Evolutionary conservation across 2,113 vertebrate species (phyloP).

Genomic region (Sturnira hondurensis): DNA sequence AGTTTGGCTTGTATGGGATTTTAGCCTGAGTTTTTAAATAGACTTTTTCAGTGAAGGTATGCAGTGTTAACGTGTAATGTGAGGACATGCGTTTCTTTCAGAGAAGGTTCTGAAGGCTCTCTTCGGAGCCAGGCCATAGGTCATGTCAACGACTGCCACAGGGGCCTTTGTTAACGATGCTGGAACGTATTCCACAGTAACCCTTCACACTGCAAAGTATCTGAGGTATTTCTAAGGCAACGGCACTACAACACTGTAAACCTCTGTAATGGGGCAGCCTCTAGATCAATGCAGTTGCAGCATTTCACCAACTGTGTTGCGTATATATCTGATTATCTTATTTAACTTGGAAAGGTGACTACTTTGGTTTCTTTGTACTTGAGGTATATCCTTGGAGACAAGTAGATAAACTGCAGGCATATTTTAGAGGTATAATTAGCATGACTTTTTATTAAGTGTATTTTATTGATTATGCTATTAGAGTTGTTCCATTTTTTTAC

Average conservation of each 20-base stretch:
- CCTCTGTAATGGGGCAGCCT: background rate
- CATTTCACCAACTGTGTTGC: background rate
- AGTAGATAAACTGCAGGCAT: background rate
- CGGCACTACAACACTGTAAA: background rate
- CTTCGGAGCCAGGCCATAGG: background rate
- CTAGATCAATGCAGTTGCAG: background rate
- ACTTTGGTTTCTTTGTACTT: conserved; percentile 38
- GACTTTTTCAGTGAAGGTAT: background rate
- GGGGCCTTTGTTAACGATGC: background rate
- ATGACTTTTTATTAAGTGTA: background rate
- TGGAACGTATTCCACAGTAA: background rate
- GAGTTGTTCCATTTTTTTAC: no score
- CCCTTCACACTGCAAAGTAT: background rate
- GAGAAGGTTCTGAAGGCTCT: background rate
- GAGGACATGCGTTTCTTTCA: background rate
- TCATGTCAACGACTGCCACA: background rate
- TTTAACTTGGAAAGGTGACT: conserved; percentile 22
- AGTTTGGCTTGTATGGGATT: background rate
- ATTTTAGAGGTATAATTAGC: conserved; percentile 46
- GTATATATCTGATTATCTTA: background rate
- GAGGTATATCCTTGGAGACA: background rate
- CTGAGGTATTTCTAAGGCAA: background rate
- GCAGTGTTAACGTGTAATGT: background rate
- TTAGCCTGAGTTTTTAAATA: conserved; percentile 26
- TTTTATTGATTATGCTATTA: no score